Percentiles rank a stretch among this genome's conserved stretches.
Conservation (phyloP, 2,888 invertebrate genomes). For the Diarsia brunnea region DNA sequence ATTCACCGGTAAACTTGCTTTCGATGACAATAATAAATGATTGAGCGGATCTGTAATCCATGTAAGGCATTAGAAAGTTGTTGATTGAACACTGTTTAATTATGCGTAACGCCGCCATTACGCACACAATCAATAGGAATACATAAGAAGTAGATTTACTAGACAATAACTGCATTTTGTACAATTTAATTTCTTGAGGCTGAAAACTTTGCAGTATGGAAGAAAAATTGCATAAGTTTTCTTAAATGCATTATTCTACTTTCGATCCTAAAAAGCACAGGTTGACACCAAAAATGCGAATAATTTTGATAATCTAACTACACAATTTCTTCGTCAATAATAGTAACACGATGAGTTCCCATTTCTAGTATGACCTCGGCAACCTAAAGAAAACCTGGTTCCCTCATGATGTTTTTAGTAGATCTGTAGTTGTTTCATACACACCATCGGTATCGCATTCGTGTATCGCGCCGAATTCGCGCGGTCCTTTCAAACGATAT, state of each 20-base stretch:
- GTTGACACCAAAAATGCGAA: not conserved
- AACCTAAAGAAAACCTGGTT: conserved; percentile 1
- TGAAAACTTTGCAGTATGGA: not conserved
- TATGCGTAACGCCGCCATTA: conserved; percentile 73
- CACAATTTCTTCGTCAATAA: not conserved
- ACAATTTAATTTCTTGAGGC: conserved; percentile 8
- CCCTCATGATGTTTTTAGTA: not conserved
- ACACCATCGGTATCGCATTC: not conserved
- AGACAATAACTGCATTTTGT: conserved; percentile 24
- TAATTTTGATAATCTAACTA: too few species aligned
- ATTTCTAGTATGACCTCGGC: conserved; percentile 12
- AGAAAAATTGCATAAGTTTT: not conserved
- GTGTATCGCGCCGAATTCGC: too few species aligned
- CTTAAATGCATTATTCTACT: not conserved
- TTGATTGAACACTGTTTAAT: conserved; percentile 71
- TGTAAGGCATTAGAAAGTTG: conserved; percentile 77
- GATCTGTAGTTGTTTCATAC: not conserved
- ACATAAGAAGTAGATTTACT: conserved; percentile 56
- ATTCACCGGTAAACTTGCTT: conserved; percentile 35
- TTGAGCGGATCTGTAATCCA: conserved; percentile 63
- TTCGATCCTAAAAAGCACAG: not conserved
- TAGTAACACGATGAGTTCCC: not conserved
- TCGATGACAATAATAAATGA: conserved; percentile 54
- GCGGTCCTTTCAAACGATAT: not conserved
- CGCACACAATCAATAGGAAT: conserved; percentile 57